These are phyloP conservation scores for Danaus chrysippus DNA, from an alignment of 2,888 invertebrate species.

Conservation along the genomic window DNA sequence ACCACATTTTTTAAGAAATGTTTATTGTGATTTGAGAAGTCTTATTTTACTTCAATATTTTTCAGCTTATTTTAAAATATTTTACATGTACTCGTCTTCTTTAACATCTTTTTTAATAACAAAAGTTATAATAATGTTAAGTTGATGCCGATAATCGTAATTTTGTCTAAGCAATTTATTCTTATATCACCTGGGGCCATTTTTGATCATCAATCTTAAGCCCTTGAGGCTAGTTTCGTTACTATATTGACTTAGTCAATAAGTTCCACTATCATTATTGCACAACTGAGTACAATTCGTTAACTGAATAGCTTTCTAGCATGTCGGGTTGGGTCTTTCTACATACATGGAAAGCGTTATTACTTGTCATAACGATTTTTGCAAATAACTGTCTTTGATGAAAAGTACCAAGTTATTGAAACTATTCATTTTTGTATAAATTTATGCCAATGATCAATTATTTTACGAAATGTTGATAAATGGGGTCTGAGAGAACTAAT, in stretches of 20 bases:
- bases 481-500: too few relatives aligned
- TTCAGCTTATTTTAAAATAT: background rate
- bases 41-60: background rate
- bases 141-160: conserved; percentile 18
- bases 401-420: too few relatives aligned
- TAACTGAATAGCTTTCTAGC: conserved; percentile 28
- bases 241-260: conserved; percentile 45
- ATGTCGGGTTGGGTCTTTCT: conserved; percentile 12
- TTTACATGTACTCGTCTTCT: background rate
- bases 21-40: background rate
- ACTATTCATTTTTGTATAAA: too few relatives aligned
- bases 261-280: conserved; percentile 51
- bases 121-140: background rate
- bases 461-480: too few relatives aligned
- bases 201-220: conserved; percentile 62
- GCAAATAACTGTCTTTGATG: too few relatives aligned
- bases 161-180: conserved; percentile 39
- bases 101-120: background rate
- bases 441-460: too few relatives aligned
- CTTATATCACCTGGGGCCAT: conserved; percentile 58
- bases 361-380: conserved; percentile 4
- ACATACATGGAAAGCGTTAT: conserved; percentile 5
- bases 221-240: conserved; percentile 59
- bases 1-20: background rate
- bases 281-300: conserved; percentile 43